Percentiles rank a stretch among this genome's conserved stretches.
phyloP scores from a whole-genome alignment of 2,797 vertebrate genomes.

The Eremophila alpestris region DNA sequence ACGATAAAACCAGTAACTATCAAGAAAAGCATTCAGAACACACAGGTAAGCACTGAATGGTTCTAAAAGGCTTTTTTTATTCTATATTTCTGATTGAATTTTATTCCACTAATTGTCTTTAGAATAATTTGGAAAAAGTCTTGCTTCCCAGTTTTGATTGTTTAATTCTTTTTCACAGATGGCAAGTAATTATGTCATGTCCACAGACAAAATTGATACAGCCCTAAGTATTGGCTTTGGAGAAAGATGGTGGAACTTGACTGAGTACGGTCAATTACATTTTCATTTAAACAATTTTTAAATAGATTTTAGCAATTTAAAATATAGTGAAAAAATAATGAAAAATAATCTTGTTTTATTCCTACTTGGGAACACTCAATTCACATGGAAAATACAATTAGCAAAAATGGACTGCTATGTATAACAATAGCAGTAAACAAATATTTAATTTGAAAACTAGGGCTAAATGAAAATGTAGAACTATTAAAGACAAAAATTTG shows the following conservation, averaged over 20 bases:
- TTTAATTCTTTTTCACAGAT: background rate
- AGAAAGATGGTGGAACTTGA: background rate
- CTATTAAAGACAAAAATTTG: background rate
- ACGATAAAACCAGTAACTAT: constrained; percentile 9
- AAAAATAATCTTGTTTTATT: background rate
- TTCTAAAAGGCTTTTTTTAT: background rate
- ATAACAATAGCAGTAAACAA: background rate
- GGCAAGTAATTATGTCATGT: background rate
- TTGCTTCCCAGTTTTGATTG: background rate
- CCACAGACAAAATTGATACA: background rate
- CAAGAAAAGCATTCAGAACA: background rate
- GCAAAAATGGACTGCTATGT: background rate
- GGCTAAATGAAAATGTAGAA: background rate
- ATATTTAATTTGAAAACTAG: background rate
- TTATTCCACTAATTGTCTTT: background rate
- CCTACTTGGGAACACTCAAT: background rate
- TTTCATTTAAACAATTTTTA: background rate
- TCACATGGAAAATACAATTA: background rate
- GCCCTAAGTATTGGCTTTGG: background rate
- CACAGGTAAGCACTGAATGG: background rate
- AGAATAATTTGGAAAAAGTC: background rate
- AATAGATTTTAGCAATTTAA: background rate
- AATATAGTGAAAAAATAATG: background rate
- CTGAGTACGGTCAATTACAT: background rate
- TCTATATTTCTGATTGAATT: background rate